phyloP scores from a whole-genome alignment of 2,888 invertebrate species.

The Temnothorax unifasciatus region DNA sequence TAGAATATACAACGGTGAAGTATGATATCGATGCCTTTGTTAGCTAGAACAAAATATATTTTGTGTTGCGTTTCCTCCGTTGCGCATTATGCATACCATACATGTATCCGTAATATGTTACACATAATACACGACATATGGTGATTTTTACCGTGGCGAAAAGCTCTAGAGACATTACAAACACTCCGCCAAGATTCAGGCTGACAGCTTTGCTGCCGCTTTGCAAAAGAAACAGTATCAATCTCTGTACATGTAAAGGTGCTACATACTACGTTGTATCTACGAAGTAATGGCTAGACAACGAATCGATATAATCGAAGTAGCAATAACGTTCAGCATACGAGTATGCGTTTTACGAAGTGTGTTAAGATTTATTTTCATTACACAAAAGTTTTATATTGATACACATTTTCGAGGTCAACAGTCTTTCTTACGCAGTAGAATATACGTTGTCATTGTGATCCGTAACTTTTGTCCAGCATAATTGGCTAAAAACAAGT shows the following conservation, averaged over 20 bases:
- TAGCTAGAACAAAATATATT: conserved; percentile 1
- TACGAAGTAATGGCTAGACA: not conserved
- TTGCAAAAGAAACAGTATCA: conserved; percentile 24
- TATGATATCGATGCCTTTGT: conserved; percentile 7
- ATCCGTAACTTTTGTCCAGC: not conserved
- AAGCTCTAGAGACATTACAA: not conserved
- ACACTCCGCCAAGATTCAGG: not conserved
- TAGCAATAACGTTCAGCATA: not conserved
- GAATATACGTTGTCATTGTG: not conserved
- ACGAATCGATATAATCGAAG: not conserved
- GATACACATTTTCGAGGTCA: not conserved
- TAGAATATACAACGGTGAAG: not conserved
- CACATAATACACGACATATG: not conserved
- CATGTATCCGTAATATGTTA: not conserved
- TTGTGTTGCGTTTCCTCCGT: not conserved
- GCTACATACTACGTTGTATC: conserved; percentile 2
- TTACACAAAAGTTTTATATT: not conserved
- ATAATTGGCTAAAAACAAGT: not conserved
- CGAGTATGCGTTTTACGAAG: not conserved
- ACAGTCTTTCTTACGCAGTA: not conserved
- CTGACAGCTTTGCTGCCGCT: not conserved
- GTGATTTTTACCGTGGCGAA: conserved; percentile 8
- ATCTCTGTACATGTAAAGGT: not conserved
- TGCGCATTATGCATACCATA: not conserved
- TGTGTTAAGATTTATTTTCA: not conserved